Evolutionary conservation across 2,888 invertebrate genomes (phyloP), one percentile per base, ranked within the genome.

Genomic region (Apodemia zela): DNA sequence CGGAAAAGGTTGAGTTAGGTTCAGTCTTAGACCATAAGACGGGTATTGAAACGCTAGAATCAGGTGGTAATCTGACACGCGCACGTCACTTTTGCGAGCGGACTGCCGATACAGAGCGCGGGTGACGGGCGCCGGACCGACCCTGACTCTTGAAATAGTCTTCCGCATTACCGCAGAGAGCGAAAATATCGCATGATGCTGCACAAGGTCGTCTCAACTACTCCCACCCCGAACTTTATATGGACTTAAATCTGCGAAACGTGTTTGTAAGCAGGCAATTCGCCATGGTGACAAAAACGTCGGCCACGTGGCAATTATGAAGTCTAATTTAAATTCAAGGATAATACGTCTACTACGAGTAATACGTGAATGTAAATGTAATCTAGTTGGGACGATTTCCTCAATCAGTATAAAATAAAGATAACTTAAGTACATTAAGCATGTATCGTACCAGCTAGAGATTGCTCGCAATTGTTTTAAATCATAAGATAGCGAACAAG

Each of bases 91-190:
- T 64, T 62, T 75, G 73, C 72, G 70, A 67, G 59, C 33, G 33
- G 8, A 8, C 33, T 8, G 33, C 61, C 60, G 64, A 63, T 66
- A 54, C 65, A 68, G 69, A 68, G 69, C 71, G 72, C 79, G 81
- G 82, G 85, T 80, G 84, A 80, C 82, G 83, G 84, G 82, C 81
- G 82, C 77, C 77, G 69, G 61, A 62, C 72, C 75, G 89, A 80
- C 91, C 90, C 89, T 92, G 90, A 89, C 90, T 90, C 92, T 90
- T 91, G 89, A 91, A 91, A 91, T 91, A 91, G 91, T 89, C 91
- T 90, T 91, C 91, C 91, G 91, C 87, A 84, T 90, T 87, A 87
- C 84, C 82, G 84, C 75, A 74, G 82, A 83, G 82, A 84, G 87
- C 87, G 81, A 89, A 91, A 90, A 90, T 91, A 89, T 88, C 87